Evolutionary conservation across 2,113 vertebrate species (phyloP).

Genomic region (Herpetotheres cachinnans): DNA sequence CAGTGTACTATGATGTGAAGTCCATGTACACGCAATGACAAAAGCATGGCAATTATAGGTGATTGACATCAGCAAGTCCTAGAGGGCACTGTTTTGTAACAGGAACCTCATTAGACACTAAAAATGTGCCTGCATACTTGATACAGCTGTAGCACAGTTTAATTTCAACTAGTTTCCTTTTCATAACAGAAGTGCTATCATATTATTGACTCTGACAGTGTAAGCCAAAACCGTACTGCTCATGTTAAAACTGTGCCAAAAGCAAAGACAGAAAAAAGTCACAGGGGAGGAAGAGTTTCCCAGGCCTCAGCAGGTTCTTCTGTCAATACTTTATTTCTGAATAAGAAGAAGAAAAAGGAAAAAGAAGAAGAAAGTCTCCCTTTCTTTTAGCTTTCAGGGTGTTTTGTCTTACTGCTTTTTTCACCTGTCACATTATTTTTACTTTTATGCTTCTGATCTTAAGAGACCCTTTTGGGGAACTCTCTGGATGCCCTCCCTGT

Average conservation of each 20-base stretch:
- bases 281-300: not conserved
- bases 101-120: slow-evolving; percentile 27
- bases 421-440: not conserved
- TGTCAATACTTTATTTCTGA: not conserved
- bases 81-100: slow-evolving; percentile 31
- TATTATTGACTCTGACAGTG: not conserved
- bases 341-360: not conserved
- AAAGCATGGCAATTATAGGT: not conserved
- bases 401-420: not conserved
- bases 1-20: not conserved
- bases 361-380: not conserved
- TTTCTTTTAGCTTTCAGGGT: not conserved
- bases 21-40: rapidly evolving
- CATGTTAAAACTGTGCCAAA: not conserved
- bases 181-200: not conserved
- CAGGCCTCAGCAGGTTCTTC: not conserved
- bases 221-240: not conserved
- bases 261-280: not conserved
- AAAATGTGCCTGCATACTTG: not conserved
- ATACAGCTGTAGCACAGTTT: slow-evolving; percentile 41
- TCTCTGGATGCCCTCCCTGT: not conserved
- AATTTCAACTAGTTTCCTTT: slow-evolving; percentile 41
- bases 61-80: slow-evolving; percentile 22
- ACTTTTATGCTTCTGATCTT: not conserved
- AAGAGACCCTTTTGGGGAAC: not conserved